Evolutionary conservation across 2,888 invertebrate species (phyloP), one percentile per base, ranked within the genome.

Genomic region (Achlya flavicornis): DNA sequence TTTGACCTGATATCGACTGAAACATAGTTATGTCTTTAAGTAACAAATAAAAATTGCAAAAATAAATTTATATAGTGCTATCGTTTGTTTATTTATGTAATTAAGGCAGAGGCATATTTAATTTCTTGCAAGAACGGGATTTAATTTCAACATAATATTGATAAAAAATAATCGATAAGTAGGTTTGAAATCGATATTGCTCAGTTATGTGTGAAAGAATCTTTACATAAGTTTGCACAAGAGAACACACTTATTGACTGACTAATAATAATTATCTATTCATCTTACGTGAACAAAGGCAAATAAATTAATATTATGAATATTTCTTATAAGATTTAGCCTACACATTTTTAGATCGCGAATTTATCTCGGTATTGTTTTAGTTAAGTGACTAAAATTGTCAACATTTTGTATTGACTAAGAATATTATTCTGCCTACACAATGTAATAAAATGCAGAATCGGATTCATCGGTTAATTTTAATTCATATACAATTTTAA

Each of bases 231-330:
- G 66, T 73, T 74, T 72, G 63, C 73, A 67, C 66, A 73, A 69
- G 69, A 69, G 69, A 63, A 64, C 38, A 19, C 62, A 69, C 71
- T 65, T 70, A 68, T 72, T 71, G 68, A 65, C 68, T 67, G 68
- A 70, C 41, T 41, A 60, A 60, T 60, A 70, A 71, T 75, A 72
- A 74, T 69, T 60, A 64, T 68, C 41, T 19, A 69, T 64, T 63
- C 71, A 70, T 66, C 65, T 70, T 62, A 66, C 61, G 58, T 63
- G 67, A 67, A 78, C 77, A 79, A 78, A 77, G 70, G 76, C 65
- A 74, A 68, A 75, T 77, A 79, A 77, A 77, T 77, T 71, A 69
- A 67, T 68, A 69, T 73, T 70, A 66, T 70, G 67, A 71, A 70
- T 76, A 68, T 70, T 63, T 64, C 58, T 61, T 63, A 63, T 67